Conservation (phyloP, 2,113 vertebrate species). For the Gnathonemus echidnorhynchus region DNA sequence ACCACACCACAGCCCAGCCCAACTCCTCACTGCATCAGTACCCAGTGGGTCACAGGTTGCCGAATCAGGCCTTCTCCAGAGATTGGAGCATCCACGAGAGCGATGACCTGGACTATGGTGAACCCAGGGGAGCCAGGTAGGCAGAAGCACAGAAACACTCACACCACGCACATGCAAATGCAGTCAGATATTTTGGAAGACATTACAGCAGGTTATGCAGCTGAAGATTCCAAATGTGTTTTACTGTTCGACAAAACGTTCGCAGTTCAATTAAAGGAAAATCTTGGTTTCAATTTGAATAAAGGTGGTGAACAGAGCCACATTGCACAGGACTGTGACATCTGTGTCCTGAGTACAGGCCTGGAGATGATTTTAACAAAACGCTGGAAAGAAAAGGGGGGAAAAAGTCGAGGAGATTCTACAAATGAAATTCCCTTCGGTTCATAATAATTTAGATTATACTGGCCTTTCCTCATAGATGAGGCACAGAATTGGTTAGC, state of each 20-base stretch:
- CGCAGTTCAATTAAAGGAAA: not conserved
- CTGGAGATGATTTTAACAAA: not conserved
- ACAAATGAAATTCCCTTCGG: not conserved
- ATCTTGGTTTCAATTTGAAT: not conserved
- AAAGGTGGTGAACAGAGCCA: not conserved
- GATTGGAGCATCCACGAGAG: conserved; percentile 42
- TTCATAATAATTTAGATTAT: not conserved
- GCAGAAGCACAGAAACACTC: conserved; percentile 6
- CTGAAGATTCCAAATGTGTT: not conserved
- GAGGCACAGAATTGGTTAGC: not conserved
- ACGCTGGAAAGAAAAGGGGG: not conserved
- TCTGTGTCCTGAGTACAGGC: not conserved
- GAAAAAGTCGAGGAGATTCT: not conserved
- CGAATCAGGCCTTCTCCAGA: conserved; percentile 59
- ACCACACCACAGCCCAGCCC: conserved; percentile 75
- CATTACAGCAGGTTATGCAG: not conserved
- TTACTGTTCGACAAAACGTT: not conserved
- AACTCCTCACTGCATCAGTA: conserved; percentile 88
- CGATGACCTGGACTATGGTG: conserved; percentile 67
- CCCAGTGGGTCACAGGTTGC: conserved; percentile 59
- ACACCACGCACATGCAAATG: not conserved
- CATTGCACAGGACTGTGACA: not conserved
- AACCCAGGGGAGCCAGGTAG: conserved; percentile 70
- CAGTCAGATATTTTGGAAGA: not conserved
- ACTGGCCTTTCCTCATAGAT: not conserved